Base-by-base conservation (phyloP, 2,888 invertebrate genomes). In the Hypsopygia costalis region DNA sequence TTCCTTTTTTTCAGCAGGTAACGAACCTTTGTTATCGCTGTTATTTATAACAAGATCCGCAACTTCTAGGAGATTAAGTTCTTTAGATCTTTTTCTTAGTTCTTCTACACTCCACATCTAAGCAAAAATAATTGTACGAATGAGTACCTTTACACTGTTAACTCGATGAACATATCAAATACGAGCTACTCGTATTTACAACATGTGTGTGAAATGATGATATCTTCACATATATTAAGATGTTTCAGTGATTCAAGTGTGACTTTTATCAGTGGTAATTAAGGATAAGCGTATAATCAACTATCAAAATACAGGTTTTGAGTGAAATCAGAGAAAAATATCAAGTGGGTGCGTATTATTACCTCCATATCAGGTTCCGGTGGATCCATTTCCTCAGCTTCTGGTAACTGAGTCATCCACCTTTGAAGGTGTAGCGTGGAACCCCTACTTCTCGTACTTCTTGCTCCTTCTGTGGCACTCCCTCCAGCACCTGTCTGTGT, bases 331-430 rank as follows among this genome's bases (percentile, higher is more conserved):
- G n/a, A n/a, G n/a, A n/a, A n/a, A n/a, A n/a, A n/a, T n/a, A n/a
- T n/a, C n/a, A n/a, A n/a, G n/a, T n/a, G n/a, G n/a, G n/a, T n/a
- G n/a, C n/a, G n/a, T n/a, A n/a, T n/a, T 16, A 16, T 35, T 56
- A 88, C 90, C 80, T 92, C 92, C 65, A 90, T 88, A 34, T 91
- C 88, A 1, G 90, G 81, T 65, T 92, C 91, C 8, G 83, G 83
- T 11, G 83, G 83, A 44, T 88, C 88, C 55, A 87, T 49, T 40
- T 88, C 88, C 49, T 91, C 91, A 34, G 90, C 86, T 50, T 93
- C 93, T 36, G 94, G 89, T 46, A 94, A 91, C 3, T 94, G 93
- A 43, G 93, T 94, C 93, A 95, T 94, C 95, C 95, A 95, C 60
- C 94, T 92, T 50, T 94, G 94, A 51, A 95, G 81, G 58, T 94